Evolutionary conservation across 2,797 vertebrate species (phyloP).

Genomic region (Molothrus aeneus): DNA sequence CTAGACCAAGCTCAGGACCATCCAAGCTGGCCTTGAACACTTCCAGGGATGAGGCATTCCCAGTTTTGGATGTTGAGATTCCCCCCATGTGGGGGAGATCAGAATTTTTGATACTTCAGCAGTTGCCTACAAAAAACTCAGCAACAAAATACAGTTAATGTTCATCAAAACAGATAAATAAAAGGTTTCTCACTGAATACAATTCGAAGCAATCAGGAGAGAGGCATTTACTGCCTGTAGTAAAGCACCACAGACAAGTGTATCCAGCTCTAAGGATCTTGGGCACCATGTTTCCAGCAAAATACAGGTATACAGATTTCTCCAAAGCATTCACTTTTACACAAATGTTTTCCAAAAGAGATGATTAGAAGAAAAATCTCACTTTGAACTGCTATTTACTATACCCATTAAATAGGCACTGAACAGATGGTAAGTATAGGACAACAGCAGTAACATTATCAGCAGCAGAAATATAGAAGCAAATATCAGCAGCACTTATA

Average conservation of each 20-base stretch:
- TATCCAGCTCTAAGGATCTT: neutral
- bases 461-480: neutral
- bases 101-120: neutral
- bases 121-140: neutral
- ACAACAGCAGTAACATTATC: conserved; percentile 9
- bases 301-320: neutral
- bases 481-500: neutral
- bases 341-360: neutral
- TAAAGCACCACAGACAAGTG: neutral
- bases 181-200: neutral
- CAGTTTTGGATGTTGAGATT: neutral
- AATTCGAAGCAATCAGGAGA: neutral
- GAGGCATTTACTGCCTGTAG: neutral
- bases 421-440: conserved; percentile 53
- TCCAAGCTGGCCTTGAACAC: neutral
- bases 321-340: neutral
- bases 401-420: neutral
- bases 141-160: neutral
- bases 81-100: fast-evolving
- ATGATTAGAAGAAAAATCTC: conserved; percentile 36
- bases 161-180: neutral
- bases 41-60: neutral
- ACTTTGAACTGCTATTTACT: conserved; percentile 47
- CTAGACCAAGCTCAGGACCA: neutral
- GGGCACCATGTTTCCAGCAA: neutral